These are phyloP conservation scores for Lagopus leucura DNA, from an alignment of 2,113 vertebrate genomes.

Conservation along the genomic window DNA sequence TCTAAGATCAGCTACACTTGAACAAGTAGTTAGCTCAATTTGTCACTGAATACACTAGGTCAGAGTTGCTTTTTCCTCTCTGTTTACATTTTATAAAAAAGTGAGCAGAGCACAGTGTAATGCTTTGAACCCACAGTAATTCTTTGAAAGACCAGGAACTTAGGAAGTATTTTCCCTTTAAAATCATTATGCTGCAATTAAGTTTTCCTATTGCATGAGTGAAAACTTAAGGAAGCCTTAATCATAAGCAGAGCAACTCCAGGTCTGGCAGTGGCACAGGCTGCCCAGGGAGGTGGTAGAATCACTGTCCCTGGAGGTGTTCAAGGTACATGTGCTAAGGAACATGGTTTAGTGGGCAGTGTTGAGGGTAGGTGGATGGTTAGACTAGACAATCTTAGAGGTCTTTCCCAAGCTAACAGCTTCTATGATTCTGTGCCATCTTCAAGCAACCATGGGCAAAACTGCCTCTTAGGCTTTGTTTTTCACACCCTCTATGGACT, in stretches of 20 bases:
- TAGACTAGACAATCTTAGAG: no score
- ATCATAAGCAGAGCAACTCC: neutral
- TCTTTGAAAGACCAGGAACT: neutral
- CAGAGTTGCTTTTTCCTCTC: neutral
- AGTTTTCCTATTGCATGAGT: neutral
- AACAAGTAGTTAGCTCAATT: neutral
- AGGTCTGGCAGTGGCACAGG: no score
- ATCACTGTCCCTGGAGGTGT: no score
- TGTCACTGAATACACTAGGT: neutral
- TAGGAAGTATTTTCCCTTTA: neutral
- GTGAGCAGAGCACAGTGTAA: neutral
- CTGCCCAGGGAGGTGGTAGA: no score
- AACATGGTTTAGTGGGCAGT: no score
- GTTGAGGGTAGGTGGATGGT: no score
- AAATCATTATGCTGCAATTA: neutral
- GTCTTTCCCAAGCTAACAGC: no score
- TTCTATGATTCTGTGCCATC: neutral
- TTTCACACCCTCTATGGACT: neutral
- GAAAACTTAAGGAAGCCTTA: neutral
- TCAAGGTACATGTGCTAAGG: no score
- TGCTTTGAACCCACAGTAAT: neutral
- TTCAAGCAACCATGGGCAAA: neutral
- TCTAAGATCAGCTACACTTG: neutral
- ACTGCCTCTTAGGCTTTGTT: neutral
- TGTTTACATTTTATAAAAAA: neutral